Evolutionary conservation across 2,888 invertebrate species (phyloP), one percentile per base, ranked within the genome.

Genomic region (Xylophagus ater): DNA sequence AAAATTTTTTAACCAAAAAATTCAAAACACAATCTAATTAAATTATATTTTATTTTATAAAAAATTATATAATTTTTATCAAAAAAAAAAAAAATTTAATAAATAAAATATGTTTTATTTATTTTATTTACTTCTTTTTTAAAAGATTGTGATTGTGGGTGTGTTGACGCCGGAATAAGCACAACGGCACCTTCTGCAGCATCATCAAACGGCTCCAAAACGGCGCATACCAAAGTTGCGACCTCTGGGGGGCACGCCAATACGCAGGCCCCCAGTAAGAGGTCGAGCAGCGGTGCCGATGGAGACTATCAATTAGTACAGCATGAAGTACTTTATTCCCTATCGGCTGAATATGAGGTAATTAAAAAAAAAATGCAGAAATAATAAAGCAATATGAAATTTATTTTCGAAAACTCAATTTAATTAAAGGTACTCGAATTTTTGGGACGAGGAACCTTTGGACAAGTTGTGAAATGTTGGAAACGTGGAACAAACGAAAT

Each of bases 401-500:
- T 7, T 18, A 23, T 6, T 29, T 8, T 34, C 9, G 10, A n/a
- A 32, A 18, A 31, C 24, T 21, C 10, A 4, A 25, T 35, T 26
- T 35, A 41, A 26, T 24, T 68, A 58, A 74, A 94, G 76, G 97
- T 97, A 59, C 73, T 97, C 66, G 97, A 98, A 72, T 99, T 98
- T 71, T 78, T 99, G 60, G 98, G 98, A 53, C 83, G 98, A 53
- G 98, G 98, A 57, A 98, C 97, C 52, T 98, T 98, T 71, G 97
- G 97, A 50, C 78, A 90, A 76, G 98, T 99, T 60, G 98, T 98
- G 61, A 99, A 99, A 72, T 99, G 98, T 70, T 98, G 98, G 97
- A 98, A 99, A 71, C 96, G 97, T 66, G 97, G 97, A 65, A 98
- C 98, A 56, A 98, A 94, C 65, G 97, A 99, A 70, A 97, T 99